Base-by-base conservation (phyloP, 2,888 invertebrate species). In the Lordiphosa fenestrarum region DNA sequence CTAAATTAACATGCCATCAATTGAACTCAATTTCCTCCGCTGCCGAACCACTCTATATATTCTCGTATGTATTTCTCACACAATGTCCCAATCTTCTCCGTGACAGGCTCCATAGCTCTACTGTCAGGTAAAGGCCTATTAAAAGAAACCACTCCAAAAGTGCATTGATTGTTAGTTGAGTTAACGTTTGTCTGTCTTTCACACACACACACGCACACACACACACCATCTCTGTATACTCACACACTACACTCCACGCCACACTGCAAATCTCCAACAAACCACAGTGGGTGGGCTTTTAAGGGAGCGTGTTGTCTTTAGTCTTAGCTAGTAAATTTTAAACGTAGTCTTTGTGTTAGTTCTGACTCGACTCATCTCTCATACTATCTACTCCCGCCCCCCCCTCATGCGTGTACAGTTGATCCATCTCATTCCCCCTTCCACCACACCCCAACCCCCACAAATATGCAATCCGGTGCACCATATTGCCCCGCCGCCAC, bases 71-170 rank as follows among this genome's bases (percentile, higher is more conserved):
- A 53, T 54, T 36, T 41, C 19, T 19, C 19, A 19, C 19, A 19
- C n/a, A 47, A 63, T 66, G 70, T 66, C 50, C 46, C 48, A 75
- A 60, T 80, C 61, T 73, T 53, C 66, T 80, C 73, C 83, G 73
- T 80, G 57, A 84, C 87, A 89, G 90, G 90, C 89, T 87, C 90
- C 83, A 88, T 89, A 85, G 57, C 62, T 56, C 62, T 63, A 57
- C 81, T 90, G 88, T 90, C 90, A 90, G 90, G 90, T 90, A 90
- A 90, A 85, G 81, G 67, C 71, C 69, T 51, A 69, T 55, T 42
- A 57, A 63, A 53, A 53, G 40, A 39, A 33, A 36, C 23, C n/a
- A 40, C 47, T 54, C 49, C 47, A 47, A 74, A 61, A 58, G 59
- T 73, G 67, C 69, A 78, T 77, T 69, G 64, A 77, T 56, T 83